These are phyloP conservation scores for Pteruthius melanotis DNA, from an alignment of 2,113 vertebrate genomes.

Conservation along the genomic window DNA sequence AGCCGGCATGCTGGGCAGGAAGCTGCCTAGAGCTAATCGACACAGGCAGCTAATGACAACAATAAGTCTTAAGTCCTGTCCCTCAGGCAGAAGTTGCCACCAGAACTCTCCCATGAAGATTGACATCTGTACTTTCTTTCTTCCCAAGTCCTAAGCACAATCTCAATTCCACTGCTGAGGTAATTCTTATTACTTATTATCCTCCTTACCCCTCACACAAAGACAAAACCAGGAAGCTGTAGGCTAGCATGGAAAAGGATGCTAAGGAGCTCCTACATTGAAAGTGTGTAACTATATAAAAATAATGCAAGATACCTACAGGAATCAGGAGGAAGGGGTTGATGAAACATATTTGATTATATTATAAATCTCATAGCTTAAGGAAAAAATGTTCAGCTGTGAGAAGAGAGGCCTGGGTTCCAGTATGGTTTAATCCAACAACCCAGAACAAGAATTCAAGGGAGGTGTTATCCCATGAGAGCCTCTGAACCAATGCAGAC, in stretches of 20 bases:
- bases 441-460: background rate
- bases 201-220: background rate
- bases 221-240: background rate
- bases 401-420: background rate
- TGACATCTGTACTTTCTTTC: background rate
- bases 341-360: background rate
- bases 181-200: background rate
- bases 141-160: background rate
- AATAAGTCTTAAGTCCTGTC: background rate
- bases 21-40: background rate
- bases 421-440: background rate
- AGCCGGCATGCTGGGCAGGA: background rate
- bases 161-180: background rate
- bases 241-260: background rate
- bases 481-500: background rate
- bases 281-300: background rate
- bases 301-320: background rate
- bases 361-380: background rate
- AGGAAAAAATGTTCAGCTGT: background rate
- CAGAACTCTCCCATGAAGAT: background rate
- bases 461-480: background rate
- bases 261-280: background rate
- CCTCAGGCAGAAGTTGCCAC: background rate
- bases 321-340: background rate
- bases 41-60: background rate